phyloP scores from a whole-genome alignment of 37 sponge, comb jelly and placozoan genomes.

The Cliona cf. orientalis region DNA sequence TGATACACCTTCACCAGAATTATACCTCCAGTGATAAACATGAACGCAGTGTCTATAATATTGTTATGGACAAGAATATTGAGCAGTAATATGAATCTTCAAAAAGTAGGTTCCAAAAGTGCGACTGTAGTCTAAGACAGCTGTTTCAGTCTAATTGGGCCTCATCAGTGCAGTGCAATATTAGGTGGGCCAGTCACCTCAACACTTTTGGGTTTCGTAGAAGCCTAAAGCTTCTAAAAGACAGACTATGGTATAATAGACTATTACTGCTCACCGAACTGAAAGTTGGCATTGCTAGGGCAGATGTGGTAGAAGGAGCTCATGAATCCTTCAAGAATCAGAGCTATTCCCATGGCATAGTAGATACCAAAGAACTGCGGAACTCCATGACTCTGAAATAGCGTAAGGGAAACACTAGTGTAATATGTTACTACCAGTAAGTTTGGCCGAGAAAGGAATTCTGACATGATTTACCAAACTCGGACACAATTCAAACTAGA shows the following conservation, averaged over 20 bases:
- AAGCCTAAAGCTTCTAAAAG: too few species aligned
- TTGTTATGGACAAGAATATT: not conserved
- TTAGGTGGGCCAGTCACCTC: too few species aligned
- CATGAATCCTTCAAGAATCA: conserved; percentile 76
- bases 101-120: too few species aligned
- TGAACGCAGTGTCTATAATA: conserved; percentile 86
- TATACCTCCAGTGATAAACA: conserved; percentile 93
- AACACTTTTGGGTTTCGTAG: too few species aligned
- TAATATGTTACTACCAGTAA: too few species aligned
- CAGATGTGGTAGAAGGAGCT: conserved; percentile 95
- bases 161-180: too few species aligned
- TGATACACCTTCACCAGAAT: conserved; percentile 82
- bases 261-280: conserved; percentile 94
- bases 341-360: conserved; percentile 79
- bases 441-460: too few species aligned
- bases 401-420: too few species aligned
- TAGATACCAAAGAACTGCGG: conserved; percentile 94
- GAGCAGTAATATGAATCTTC: not conserved
- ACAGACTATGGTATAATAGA: not conserved
- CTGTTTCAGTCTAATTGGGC: too few species aligned
- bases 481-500: too few species aligned
- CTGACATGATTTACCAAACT: too few species aligned
- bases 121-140: not conserved
- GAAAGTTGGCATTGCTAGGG: conserved; percentile 89
- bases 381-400: conserved; percentile 58